Evolutionary conservation across 2,113 vertebrate genomes (phyloP).

Genomic region (Forbesichthys agassizii): DNA sequence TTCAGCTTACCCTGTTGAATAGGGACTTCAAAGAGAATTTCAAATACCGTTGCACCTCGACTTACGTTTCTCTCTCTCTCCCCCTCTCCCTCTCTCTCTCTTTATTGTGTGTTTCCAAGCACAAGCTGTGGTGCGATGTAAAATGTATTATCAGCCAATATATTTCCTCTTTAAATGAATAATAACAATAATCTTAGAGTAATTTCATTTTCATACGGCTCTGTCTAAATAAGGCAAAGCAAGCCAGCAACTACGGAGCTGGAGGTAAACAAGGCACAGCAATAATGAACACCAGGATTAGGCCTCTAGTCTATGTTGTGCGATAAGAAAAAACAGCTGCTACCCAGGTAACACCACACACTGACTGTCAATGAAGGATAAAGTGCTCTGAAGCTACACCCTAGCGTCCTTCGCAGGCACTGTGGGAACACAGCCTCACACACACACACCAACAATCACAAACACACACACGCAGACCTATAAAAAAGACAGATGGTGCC

Average conservation of each 20-base stretch:
- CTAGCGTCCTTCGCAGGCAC: constrained; percentile 34
- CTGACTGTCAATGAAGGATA: constrained; percentile 63
- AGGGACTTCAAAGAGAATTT: constrained; percentile 97
- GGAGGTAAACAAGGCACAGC: constrained; percentile 67
- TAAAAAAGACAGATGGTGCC: constrained; percentile 5
- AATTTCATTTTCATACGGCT: constrained; percentile 69
- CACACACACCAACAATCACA: constrained; percentile 3
- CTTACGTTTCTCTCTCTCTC: constrained; percentile 36
- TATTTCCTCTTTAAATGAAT: constrained; percentile 78
- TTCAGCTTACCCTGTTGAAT: constrained; percentile 98
- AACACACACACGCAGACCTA: constrained; percentile 1
- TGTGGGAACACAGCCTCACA: constrained; percentile 25
- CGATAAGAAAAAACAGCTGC: constrained; percentile 62
- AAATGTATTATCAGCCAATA: constrained; percentile 74
- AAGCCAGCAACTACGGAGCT: constrained; percentile 58
- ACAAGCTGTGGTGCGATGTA: constrained; percentile 67
- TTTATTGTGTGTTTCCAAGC: constrained; percentile 72
- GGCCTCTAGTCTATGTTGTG: constrained; percentile 58
- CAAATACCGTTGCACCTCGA: constrained; percentile 82
- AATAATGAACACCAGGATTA: constrained; percentile 74
- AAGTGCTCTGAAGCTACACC: constrained; percentile 46
- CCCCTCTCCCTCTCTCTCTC: neutral
- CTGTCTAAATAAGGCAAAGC: constrained; percentile 64
- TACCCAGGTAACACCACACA: constrained; percentile 55
- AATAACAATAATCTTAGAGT: constrained; percentile 78